Evolutionary conservation across 2,888 invertebrate species (phyloP).

Genomic region (Drosophila siamana): DNA sequence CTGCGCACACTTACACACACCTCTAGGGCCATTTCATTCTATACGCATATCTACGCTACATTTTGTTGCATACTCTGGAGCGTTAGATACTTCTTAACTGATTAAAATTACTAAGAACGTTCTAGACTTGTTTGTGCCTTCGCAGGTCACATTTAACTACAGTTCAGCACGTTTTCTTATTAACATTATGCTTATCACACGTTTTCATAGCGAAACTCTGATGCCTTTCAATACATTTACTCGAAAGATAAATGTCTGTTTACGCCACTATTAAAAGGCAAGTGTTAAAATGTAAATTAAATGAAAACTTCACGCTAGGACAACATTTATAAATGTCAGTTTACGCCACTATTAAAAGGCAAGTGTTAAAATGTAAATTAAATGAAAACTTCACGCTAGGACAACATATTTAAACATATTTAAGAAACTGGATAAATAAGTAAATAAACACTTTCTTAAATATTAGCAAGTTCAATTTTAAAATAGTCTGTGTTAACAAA

Average conservation of each 20-base stretch:
- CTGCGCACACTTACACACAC: slow-evolving; percentile 57
- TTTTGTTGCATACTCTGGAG: slow-evolving; percentile 36
- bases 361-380: not conserved
- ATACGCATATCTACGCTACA: slow-evolving; percentile 9
- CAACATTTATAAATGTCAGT: not conserved
- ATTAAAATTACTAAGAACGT: slow-evolving; percentile 28
- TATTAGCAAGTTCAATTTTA: too few species aligned
- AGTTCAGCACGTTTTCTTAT: slow-evolving; percentile 20
- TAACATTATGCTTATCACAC: slow-evolving; percentile 9
- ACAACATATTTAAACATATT: too few species aligned
- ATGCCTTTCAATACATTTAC: not conserved
- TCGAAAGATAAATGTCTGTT: not conserved
- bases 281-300: not conserved
- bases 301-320: too few species aligned
- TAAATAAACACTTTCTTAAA: too few species aligned
- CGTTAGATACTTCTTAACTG: slow-evolving; percentile 39
- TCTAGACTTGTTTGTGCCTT: slow-evolving; percentile 9
- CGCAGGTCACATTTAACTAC: slow-evolving; percentile 9
- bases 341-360: not conserved
- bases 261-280: not conserved
- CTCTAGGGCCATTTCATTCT: slow-evolving; percentile 33
- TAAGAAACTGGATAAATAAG: too few species aligned
- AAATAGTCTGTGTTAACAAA: too few species aligned
- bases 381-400: too few species aligned
- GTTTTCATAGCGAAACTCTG: slow-evolving; percentile 1